A percentile compares a stretch with the other conserved stretches of the same genome.
These are phyloP conservation scores for Diachasma alloeum DNA, from an alignment of 1,140 invertebrate genomes.

Conservation along the genomic window DNA sequence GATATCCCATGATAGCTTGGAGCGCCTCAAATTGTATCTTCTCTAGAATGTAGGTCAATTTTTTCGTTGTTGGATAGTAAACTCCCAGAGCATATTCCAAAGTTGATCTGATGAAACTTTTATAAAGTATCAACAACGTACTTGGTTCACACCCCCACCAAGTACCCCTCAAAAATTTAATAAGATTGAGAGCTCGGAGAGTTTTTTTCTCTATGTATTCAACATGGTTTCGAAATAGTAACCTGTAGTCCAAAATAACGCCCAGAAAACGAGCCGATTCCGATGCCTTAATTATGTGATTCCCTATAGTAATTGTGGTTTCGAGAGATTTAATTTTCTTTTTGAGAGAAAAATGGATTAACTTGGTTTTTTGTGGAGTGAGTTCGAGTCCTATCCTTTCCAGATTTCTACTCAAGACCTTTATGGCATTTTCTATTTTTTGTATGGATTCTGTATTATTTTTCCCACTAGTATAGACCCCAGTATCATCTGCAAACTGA, in stretches of 20 bases:
- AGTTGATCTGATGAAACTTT: constrained; percentile 22
- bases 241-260: constrained; percentile 29
- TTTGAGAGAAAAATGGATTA: constrained; percentile 18
- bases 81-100: constrained; percentile 14
- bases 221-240: constrained; percentile 34
- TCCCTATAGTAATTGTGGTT: neutral
- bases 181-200: constrained; percentile 22
- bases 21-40: neutral
- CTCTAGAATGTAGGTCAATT: neutral
- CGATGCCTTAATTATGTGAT: neutral
- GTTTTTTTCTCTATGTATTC: constrained; percentile 22
- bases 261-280: constrained; percentile 30
- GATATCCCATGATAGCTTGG: neutral
- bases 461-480: no score
- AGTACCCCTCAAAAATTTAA: constrained; percentile 23
- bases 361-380: constrained; percentile 11
- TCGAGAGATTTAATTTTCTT: neutral
- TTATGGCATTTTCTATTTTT: no score
- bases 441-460: no score
- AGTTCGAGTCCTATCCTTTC: neutral
- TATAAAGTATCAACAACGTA: constrained; percentile 14
- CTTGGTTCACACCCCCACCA: constrained; percentile 21
- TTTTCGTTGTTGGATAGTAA: neutral
- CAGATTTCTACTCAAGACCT: no score
- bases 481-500: no score